A percentile compares a stretch with the other conserved stretches of the same genome.
phyloP scores from a whole-genome alignment of 1,140 invertebrate species.

The Dendroctonus ponderosae region DNA sequence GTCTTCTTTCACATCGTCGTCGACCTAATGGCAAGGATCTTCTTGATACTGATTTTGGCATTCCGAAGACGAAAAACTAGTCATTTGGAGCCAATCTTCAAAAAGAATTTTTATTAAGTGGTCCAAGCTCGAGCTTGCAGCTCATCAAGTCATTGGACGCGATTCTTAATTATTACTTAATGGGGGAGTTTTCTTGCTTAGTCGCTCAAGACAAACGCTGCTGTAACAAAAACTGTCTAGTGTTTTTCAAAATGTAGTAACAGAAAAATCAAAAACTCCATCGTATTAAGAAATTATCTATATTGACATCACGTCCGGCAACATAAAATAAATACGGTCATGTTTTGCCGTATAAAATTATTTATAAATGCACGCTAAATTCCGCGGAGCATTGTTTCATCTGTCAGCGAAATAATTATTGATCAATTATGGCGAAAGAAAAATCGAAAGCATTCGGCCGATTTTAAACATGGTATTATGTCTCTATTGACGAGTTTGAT shows the following conservation, averaged over 20 bases:
- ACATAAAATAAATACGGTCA: constrained; percentile 25
- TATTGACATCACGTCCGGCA: constrained; percentile 28
- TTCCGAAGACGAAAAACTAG: constrained; percentile 16
- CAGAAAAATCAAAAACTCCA: constrained; percentile 17
- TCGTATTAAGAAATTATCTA: constrained; percentile 27
- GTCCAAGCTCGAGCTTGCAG: constrained; percentile 29
- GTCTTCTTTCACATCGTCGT: neutral
- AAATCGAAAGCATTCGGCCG: constrained; percentile 27
- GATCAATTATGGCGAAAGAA: constrained; percentile 31
- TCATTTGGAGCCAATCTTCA: neutral
- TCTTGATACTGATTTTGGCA: constrained; percentile 5
- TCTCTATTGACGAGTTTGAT: constrained; percentile 26
- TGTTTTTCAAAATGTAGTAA: neutral
- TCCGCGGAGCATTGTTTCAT: constrained; percentile 29
- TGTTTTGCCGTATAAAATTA: constrained; percentile 31
- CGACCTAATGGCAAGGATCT: constrained; percentile 1
- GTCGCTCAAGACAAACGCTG: too few species aligned
- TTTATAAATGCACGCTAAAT: constrained; percentile 30
- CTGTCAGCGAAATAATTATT: constrained; percentile 33
- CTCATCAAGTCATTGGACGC: constrained; percentile 21
- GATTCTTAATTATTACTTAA: constrained; percentile 26
- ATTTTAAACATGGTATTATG: constrained; percentile 29
- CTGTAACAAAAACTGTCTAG: neutral
- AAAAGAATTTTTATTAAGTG: constrained; percentile 34
- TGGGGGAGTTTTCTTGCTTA: constrained; percentile 14